phyloP scores from a whole-genome alignment of 2,888 invertebrate species.

The Cephus nigrinus region DNA sequence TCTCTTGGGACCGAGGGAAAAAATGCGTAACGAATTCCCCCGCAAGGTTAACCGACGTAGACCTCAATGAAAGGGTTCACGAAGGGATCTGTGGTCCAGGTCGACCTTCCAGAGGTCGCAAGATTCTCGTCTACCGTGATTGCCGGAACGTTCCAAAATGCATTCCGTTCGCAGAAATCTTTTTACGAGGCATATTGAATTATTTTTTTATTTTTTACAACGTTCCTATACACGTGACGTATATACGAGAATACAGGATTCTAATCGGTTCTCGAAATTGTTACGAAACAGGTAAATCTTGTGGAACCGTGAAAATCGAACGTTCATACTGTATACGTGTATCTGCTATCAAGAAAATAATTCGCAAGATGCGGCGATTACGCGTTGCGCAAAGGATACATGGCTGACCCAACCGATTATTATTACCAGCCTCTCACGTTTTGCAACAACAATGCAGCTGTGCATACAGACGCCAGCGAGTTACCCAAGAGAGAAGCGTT shows the following conservation, averaged over 20 bases:
- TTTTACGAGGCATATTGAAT: background rate
- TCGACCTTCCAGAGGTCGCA: background rate
- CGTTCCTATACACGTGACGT: background rate
- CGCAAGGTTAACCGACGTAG: background rate
- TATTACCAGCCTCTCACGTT: conserved; percentile 39
- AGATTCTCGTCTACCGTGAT: background rate
- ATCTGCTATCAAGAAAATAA: background rate
- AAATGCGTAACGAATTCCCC: background rate
- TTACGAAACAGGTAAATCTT: background rate
- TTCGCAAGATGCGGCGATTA: background rate
- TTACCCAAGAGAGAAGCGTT: conserved; percentile 39
- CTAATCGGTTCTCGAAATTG: background rate
- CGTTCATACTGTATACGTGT: background rate
- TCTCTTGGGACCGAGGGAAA: background rate
- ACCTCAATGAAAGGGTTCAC: background rate
- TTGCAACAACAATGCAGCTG: conserved; percentile 52
- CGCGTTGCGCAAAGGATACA: conserved; percentile 4
- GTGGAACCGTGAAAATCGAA: background rate
- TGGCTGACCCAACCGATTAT: background rate
- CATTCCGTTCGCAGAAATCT: too few species aligned
- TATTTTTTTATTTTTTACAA: background rate
- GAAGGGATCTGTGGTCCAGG: background rate
- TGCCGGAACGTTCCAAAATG: background rate
- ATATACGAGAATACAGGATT: background rate
- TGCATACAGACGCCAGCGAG: conserved; percentile 38